These are phyloP conservation scores for Ephialtes manifestator DNA, from an alignment of 2,888 invertebrate species.

Conservation along the genomic window DNA sequence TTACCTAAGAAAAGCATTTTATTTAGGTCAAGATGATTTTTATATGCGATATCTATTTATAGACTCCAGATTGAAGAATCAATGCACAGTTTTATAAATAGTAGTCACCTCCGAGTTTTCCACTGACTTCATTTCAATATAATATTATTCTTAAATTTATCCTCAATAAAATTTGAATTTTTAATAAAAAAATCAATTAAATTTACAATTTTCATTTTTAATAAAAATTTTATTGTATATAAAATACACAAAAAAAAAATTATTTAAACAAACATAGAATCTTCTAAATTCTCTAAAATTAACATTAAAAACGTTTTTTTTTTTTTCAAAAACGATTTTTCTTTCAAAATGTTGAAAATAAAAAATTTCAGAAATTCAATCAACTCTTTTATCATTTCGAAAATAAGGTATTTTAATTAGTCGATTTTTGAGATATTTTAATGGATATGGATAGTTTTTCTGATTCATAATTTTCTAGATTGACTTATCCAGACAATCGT, in stretches of 20 bases:
- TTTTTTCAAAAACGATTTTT: no score
- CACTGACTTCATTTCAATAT: not conserved
- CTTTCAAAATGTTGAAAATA: no score
- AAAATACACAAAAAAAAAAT: no score
- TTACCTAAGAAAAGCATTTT: not conserved
- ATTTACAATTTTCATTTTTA: no score
- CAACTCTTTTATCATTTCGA: no score
- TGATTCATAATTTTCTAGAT: no score
- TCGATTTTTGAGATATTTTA: not conserved
- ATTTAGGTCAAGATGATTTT: not conserved
- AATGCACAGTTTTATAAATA: conserved; percentile 10
- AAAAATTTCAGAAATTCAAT: not conserved
- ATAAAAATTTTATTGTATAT: no score
- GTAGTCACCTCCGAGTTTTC: not conserved
- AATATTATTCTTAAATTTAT: not conserved
- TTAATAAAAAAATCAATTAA: no score
- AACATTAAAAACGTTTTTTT: no score
- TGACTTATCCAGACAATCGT: no score
- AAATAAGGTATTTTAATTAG: not conserved
- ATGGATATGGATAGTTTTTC: not conserved
- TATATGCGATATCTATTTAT: not conserved
- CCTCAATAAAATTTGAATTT: not conserved
- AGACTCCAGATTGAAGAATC: not conserved
- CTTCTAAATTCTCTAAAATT: no score
- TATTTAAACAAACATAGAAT: no score